phyloP scores from a whole-genome alignment of 1,140 invertebrate genomes.

The Drosophila mauritiana region DNA sequence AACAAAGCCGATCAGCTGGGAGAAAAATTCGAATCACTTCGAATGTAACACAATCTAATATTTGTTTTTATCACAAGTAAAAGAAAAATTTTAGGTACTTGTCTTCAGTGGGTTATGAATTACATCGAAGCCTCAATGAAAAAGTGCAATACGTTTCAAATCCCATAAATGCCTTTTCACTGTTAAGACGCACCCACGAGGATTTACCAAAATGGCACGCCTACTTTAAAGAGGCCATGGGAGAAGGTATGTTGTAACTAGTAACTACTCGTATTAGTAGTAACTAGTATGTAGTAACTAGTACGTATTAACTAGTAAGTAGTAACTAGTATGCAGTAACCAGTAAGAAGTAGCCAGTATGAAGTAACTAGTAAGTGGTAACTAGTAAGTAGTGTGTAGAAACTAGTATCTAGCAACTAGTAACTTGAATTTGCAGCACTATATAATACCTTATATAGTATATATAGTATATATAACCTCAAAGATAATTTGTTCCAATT shows the following conservation, averaged over 20 bases:
- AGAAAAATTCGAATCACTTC: background rate
- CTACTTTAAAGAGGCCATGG: constrained; percentile 5
- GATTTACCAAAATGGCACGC: constrained; percentile 51
- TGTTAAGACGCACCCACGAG: constrained; percentile 41
- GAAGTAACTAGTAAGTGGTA: background rate
- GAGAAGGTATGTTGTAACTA: background rate
- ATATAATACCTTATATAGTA: too few species aligned
- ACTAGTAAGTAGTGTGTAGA: too few species aligned
- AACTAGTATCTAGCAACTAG: too few species aligned
- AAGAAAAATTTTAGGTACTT: background rate
- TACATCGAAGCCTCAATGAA: background rate
- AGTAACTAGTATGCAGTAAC: too few species aligned
- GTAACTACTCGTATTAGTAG: too few species aligned
- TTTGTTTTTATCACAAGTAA: background rate
- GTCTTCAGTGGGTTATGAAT: background rate
- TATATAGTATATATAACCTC: too few species aligned
- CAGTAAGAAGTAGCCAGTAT: too few species aligned
- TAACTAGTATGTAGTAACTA: too few species aligned
- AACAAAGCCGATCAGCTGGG: background rate
- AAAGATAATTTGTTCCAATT: too few species aligned
- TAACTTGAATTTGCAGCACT: too few species aligned
- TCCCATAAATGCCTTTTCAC: constrained; percentile 46
- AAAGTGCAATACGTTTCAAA: constrained; percentile 41
- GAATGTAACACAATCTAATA: background rate
- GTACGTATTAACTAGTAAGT: too few species aligned